Conservation (phyloP, 2,113 vertebrate species). For the Periophthalmus modestus region DNA sequence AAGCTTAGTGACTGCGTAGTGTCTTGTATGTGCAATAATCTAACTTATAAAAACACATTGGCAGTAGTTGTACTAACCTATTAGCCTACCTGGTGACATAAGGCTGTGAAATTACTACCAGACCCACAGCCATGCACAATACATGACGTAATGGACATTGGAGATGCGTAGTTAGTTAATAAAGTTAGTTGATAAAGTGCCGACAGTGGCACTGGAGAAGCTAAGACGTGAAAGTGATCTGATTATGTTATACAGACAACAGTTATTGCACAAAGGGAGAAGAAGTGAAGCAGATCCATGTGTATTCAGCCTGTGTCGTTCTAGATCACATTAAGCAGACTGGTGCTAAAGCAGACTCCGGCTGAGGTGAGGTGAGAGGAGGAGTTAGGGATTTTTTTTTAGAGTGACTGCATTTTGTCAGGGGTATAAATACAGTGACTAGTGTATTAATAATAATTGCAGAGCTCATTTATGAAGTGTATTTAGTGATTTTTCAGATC, state of each 20-base stretch:
- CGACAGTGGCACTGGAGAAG: slow-evolving; percentile 22
- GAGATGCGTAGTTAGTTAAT: slow-evolving; percentile 14
- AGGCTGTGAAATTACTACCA: slow-evolving; percentile 19
- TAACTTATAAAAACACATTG: not conserved
- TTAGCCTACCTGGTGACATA: slow-evolving; percentile 14
- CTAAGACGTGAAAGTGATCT: not conserved
- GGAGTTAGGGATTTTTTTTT: slow-evolving; percentile 19
- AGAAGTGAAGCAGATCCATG: slow-evolving; percentile 51
- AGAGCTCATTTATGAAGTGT: no score
- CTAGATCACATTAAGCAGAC: slow-evolving; percentile 44
- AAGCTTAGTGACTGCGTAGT: no score
- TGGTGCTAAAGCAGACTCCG: slow-evolving; percentile 51
- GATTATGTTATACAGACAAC: not conserved
- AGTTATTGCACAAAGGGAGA: slow-evolving; percentile 45
- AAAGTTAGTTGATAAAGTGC: slow-evolving; percentile 18
- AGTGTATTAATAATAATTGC: not conserved
- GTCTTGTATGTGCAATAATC: no score
- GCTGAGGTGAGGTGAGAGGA: slow-evolving; percentile 32
- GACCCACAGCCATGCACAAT: not conserved
- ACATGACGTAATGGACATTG: slow-evolving; percentile 3
- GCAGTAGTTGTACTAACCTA: not conserved
- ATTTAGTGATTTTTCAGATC: no score
- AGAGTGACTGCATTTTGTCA: not conserved
- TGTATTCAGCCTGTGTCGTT: slow-evolving; percentile 62
- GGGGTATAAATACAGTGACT: not conserved